Base-by-base conservation (phyloP, 2,888 invertebrate species). In the Atherix ibis region DNA sequence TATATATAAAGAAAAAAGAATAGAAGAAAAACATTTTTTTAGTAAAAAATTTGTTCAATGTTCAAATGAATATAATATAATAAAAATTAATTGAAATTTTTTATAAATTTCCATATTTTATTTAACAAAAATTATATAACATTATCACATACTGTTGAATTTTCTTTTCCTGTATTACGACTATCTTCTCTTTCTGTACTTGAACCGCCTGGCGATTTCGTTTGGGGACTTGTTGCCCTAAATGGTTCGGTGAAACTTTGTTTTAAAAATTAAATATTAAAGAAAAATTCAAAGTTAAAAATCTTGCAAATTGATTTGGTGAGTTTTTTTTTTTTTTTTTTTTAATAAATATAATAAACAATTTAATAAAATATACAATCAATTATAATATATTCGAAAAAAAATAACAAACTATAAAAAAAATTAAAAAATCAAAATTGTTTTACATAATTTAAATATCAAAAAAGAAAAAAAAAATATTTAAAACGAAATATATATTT, bases 181-280 rank as follows among this genome's bases (percentile, higher is more conserved):
- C 46, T 46, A 26, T 43, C 44, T 27, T 48, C 49, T 8, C 45
- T 43, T 32, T 46, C 48, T 32, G 62, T 66, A 54, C 76, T 75
- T 60, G 75, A 73, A 42, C 73, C 73, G 24, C 76, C 78, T 4
- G 78, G 78, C n/a, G 76, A 76, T 63, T 78, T 79, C 40, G 74
- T 73, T 66, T 77, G 69, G 46, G 77, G 70, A 54, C 71, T 65
- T 30, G 48, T 40, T 37, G 47, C 43, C 40, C 49, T 51, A 40
- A 43, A 45, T 37, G 46, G 41, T 44, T 44, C 43, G 37, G 44
- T 46, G 37, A 46, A 44, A 41, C 44, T 44, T 41, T 42, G 13
- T n/a, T 25, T 24, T 12, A 36, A 17, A 34, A 32, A 29, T 3
- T 10, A 12, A 25, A 14, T 4, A 2, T 4, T 19, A 27, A 30